A percentile compares a stretch with the other conserved stretches of the same genome.
Conservation (phyloP, 2,113 vertebrate genomes). For the Planiliza haematocheilus region DNA sequence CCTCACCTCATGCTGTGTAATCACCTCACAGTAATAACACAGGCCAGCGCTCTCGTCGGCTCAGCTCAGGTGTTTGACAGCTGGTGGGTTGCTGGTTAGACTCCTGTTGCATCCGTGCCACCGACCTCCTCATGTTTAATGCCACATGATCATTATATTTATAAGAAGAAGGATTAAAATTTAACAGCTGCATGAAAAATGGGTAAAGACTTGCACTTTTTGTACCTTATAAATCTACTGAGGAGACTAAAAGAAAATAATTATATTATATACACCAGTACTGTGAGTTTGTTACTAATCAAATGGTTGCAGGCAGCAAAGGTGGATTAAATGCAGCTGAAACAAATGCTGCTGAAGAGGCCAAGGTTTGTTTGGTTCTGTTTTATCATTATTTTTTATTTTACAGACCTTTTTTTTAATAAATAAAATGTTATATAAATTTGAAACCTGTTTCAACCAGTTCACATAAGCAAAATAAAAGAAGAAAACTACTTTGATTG, state of each 20-base stretch:
- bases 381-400: too few relatives aligned
- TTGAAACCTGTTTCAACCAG: too few relatives aligned
- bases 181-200: neutral
- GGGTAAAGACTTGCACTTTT: too few relatives aligned
- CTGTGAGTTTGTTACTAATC: neutral
- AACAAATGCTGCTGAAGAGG: neutral
- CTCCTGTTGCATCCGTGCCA: neutral
- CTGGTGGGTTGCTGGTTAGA: neutral
- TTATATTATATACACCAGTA: neutral
- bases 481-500: too few relatives aligned
- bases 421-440: too few relatives aligned
- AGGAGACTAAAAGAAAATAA: neutral
- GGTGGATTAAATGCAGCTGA: neutral
- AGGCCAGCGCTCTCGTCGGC: neutral
- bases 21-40: conserved; percentile 9
- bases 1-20: neutral
- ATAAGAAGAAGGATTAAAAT: neutral
- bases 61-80: neutral
- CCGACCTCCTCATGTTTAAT: neutral
- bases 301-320: neutral
- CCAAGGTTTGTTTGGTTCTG: too few relatives aligned
- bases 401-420: too few relatives aligned
- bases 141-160: neutral
- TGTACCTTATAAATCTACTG: too few relatives aligned
- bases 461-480: too few relatives aligned